Conservation (phyloP, 2,113 vertebrate genomes). For the Piprites chloris region DNA sequence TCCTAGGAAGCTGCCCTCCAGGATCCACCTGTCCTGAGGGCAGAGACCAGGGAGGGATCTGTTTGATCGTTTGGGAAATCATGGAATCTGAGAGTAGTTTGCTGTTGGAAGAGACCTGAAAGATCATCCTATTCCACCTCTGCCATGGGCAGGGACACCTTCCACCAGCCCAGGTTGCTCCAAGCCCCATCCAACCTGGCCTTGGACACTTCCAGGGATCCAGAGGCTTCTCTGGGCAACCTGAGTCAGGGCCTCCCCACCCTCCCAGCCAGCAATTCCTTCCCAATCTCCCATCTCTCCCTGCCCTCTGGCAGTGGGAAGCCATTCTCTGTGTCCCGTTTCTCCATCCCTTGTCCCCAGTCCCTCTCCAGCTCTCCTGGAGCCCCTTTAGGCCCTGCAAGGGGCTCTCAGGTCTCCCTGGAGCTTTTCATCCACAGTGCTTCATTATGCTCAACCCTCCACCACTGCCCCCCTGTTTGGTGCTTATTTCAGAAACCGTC, state of each 20-base stretch:
- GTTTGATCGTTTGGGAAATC: neutral
- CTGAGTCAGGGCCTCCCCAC: neutral
- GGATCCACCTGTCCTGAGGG: accelerated
- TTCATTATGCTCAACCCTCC: neutral
- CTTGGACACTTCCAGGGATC: neutral
- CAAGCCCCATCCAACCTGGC: neutral
- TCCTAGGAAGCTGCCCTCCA: accelerated
- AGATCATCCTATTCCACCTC: accelerated
- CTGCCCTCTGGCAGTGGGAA: neutral
- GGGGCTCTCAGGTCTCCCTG: neutral
- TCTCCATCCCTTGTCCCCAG: neutral
- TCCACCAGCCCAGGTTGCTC: neutral
- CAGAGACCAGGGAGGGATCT: neutral
- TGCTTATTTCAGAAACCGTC: neutral
- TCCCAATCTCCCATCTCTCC: accelerated
- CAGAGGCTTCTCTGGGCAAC: neutral
- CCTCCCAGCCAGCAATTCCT: neutral
- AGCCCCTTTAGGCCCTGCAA: neutral
- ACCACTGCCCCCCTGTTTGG: neutral
- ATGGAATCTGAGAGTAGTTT: neutral
- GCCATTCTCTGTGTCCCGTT: neutral
- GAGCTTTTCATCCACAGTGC: neutral
- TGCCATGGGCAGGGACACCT: neutral
- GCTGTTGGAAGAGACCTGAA: neutral
- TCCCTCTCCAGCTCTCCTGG: neutral